phyloP scores from a whole-genome alignment of 2,888 invertebrate genomes.

The Mimumesa dahlbomi region DNA sequence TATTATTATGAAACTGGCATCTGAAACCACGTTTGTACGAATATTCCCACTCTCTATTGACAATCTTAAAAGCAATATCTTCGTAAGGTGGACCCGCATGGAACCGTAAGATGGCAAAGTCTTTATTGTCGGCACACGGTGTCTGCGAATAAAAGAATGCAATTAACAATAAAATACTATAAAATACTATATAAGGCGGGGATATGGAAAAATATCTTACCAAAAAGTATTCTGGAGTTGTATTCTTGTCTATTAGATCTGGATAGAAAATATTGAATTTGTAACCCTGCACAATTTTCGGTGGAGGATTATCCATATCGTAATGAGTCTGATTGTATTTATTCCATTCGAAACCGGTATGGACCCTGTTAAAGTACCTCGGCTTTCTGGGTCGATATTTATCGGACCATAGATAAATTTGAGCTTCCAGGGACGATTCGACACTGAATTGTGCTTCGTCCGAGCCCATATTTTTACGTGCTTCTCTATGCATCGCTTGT shows the following conservation, averaged over 20 bases:
- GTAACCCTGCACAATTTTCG: constrained; percentile 99
- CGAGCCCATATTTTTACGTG: constrained; percentile 90
- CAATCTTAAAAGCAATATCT: constrained; percentile 99
- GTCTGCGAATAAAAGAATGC: constrained; percentile 83
- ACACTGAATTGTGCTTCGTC: constrained; percentile 97
- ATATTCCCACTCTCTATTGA: constrained; percentile 99
- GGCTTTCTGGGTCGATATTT: constrained; percentile 99
- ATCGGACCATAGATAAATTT: constrained; percentile 97
- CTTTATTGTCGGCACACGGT: constrained; percentile 93
- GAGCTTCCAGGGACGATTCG: constrained; percentile 91
- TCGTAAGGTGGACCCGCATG: constrained; percentile 99
- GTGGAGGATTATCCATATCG: constrained; percentile 99
- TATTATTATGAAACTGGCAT: constrained; percentile 99
- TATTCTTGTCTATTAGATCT: constrained; percentile 95
- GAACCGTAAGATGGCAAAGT: constrained; percentile 97
- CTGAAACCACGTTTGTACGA: constrained; percentile 98
- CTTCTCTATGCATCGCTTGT: constrained; percentile 88
- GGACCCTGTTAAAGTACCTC: constrained; percentile 97
- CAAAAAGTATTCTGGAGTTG: constrained; percentile 96
- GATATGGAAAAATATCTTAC: constrained; percentile 83
- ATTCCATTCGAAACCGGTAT: constrained; percentile 99
- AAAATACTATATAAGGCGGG: no score
- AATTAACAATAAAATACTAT: not conserved
- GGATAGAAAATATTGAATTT: constrained; percentile 99
- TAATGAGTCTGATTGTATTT: constrained; percentile 99